These are phyloP conservation scores for Latrodectus elegans DNA, from an alignment of 2,888 invertebrate species.

Conservation along the genomic window DNA sequence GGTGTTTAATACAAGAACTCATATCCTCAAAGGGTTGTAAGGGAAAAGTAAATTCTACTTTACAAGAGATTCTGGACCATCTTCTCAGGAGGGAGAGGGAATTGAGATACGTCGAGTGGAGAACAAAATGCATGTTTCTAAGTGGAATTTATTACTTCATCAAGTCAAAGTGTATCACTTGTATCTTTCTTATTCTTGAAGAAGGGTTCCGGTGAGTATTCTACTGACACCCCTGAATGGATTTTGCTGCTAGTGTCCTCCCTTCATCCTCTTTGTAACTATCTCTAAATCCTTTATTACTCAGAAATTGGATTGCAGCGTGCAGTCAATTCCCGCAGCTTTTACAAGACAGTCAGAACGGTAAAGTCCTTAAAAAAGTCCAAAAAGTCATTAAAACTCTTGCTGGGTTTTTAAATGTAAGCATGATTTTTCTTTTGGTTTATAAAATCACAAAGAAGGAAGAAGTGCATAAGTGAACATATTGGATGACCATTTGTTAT, in stretches of 20 bases:
- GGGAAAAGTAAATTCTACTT: conserved; percentile 28
- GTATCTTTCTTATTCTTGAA: conserved; percentile 19
- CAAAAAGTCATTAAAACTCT: not conserved
- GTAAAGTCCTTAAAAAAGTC: not conserved
- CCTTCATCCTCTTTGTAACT: not conserved
- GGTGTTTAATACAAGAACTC: not conserved
- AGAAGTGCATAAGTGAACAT: too few relatives aligned
- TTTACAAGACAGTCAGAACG: not conserved
- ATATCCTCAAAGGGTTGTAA: conserved; percentile 4
- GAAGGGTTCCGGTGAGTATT: conserved; percentile 18
- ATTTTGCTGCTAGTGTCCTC: conserved; percentile 11
- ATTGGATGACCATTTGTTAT: too few relatives aligned
- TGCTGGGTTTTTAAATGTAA: not conserved
- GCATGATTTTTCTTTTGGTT: too few relatives aligned
- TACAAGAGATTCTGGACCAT: not conserved
- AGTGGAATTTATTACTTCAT: conserved; percentile 51
- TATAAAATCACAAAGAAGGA: too few relatives aligned
- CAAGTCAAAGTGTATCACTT: conserved; percentile 50
- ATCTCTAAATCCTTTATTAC: conserved; percentile 3
- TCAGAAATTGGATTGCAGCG: not conserved
- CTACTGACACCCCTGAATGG: conserved; percentile 6
- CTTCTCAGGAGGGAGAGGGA: conserved; percentile 15
- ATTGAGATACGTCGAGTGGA: conserved; percentile 25
- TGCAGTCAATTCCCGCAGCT: not conserved
- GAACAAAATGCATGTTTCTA: conserved; percentile 35